Evolutionary conservation across 2,797 vertebrate species (phyloP), one percentile per base, ranked within the genome.

Genomic region (Heterohyrax brucei): DNA sequence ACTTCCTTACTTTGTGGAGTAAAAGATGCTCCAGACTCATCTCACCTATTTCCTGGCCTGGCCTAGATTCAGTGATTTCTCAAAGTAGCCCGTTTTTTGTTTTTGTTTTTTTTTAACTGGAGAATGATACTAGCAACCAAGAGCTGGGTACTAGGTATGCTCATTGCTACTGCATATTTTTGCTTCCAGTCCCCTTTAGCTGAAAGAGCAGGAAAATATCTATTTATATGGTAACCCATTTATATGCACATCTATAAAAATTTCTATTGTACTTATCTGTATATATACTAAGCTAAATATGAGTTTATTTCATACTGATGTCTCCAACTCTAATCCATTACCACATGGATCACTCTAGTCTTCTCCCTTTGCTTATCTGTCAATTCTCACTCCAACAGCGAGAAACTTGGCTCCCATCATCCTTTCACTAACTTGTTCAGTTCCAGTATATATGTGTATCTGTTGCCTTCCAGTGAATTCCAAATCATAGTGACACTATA

Each of bases 31-130:
- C 59, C n/a, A n/a, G 33, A 16, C 14, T 76, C 26, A 39, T 46
- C 13, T 1, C n/a, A 28, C 22, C 53, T 79, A n/a, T 68, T 93
- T 56, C 39, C 62, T 79, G 7, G 1, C 19, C 19, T 62, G 76
- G 59, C 89, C 68, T 82, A 46, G 56, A 78, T 28, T 48, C 28
- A 66, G n/a, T 33, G 3, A 9, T 89, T 82, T 86, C 86, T 28
- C 48, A 39, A 88, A 48, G n/a, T 13, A 87, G 24, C 9, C 50
- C 68, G 87, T 53, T 10, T 44, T 72, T 28, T 30, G 64, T 92
- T 94, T 81, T 89, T 53, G 13, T 44, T 72, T 28, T 30, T 72
- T 92, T 94, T 81, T 39, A 39, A 44, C 28, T 94, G 26, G 22
- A 62, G 12, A 56, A 56, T 16, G 53, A 56, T 56, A 56, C 18